These are phyloP conservation scores for Rhinichthys osculus DNA, from an alignment of 2,797 vertebrate genomes.

Conservation along the genomic window DNA sequence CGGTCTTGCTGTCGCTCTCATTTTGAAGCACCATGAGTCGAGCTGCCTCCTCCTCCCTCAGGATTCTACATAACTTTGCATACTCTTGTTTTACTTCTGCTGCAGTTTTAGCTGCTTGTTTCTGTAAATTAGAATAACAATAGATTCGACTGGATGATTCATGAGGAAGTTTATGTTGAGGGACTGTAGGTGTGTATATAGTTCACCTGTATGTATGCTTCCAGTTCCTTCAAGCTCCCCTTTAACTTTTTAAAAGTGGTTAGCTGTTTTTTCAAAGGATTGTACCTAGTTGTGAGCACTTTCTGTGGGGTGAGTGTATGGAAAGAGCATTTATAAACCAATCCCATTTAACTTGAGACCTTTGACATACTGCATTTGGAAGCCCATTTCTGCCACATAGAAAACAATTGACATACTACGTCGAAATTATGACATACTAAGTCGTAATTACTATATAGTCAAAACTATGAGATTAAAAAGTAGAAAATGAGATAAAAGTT, in stretches of 20 bases:
- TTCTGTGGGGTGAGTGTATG: slow-evolving; percentile 55
- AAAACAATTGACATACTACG: not conserved
- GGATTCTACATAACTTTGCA: slow-evolving; percentile 68
- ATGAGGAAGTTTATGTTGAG: not conserved
- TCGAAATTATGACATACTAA: no score
- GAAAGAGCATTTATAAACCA: not conserved
- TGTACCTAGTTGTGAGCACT: slow-evolving; percentile 64
- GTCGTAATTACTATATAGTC: not conserved
- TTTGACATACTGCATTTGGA: not conserved
- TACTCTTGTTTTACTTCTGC: slow-evolving; percentile 70
- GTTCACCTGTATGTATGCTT: slow-evolving; percentile 70
- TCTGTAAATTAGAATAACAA: slow-evolving; percentile 63
- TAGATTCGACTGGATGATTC: not conserved
- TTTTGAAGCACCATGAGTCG: slow-evolving; percentile 65
- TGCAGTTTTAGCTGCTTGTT: slow-evolving; percentile 64
- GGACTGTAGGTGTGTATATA: not conserved
- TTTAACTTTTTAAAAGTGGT: slow-evolving; percentile 63
- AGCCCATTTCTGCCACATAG: not conserved
- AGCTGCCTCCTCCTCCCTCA: slow-evolving; percentile 68
- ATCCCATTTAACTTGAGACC: not conserved
- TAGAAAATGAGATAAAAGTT: not conserved
- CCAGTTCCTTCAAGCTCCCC: slow-evolving; percentile 68
- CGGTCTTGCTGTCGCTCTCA: slow-evolving; percentile 67
- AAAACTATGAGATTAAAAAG: not conserved
- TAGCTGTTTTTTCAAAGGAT: slow-evolving; percentile 67